Conservation (phyloP, 2,797 vertebrate genomes). For the Leontopithecus rosalia region DNA sequence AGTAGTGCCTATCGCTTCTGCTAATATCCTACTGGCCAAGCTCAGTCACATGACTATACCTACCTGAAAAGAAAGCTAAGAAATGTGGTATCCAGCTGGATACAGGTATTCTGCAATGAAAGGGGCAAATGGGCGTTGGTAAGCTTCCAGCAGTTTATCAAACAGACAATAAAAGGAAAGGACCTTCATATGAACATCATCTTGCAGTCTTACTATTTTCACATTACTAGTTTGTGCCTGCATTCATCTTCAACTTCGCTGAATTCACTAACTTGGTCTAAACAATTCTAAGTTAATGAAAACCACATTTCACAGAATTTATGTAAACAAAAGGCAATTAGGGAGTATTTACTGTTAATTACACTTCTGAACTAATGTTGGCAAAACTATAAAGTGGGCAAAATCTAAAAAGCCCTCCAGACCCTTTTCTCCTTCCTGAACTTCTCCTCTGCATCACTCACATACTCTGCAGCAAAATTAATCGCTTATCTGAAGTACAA, state of each 20-base stretch:
- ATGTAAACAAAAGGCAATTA: not conserved
- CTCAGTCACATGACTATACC: not conserved
- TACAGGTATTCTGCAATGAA: not conserved
- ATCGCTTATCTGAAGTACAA: not conserved
- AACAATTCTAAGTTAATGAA: conserved; percentile 27
- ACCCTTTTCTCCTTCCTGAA: not conserved
- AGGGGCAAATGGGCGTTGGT: not conserved
- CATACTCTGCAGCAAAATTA: not conserved
- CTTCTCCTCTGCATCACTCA: not conserved
- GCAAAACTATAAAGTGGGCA: not conserved
- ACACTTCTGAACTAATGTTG: not conserved
- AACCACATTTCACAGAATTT: not conserved
- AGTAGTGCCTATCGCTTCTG: not conserved
- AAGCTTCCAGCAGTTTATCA: not conserved
- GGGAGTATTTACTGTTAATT: not conserved
- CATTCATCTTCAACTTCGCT: not conserved
- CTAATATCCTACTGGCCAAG: not conserved
- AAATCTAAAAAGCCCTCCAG: not conserved
- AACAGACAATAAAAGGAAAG: not conserved
- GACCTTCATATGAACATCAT: not conserved
- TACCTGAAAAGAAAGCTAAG: not conserved
- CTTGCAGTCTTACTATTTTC: not conserved
- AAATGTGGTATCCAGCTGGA: not conserved
- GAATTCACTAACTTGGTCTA: not conserved
- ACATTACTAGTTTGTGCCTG: not conserved